Percentiles rank a stretch among this genome's conserved stretches.
phyloP scores from a whole-genome alignment of 2,797 vertebrate species.

The Delichon dasypus region DNA sequence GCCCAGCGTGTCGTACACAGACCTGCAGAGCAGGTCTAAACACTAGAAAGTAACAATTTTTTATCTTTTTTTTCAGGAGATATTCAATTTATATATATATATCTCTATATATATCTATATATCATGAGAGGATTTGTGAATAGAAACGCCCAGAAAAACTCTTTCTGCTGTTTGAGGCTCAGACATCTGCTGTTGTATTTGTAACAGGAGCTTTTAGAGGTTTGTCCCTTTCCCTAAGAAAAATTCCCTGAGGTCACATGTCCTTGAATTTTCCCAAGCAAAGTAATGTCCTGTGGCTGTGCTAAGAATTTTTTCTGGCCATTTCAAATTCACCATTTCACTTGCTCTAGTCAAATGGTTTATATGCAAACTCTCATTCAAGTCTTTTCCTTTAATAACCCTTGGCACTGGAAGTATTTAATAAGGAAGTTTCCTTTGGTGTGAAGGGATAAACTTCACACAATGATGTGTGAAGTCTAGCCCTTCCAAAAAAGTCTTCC shows the following conservation, averaged over 20 bases:
- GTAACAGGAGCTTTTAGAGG: background rate
- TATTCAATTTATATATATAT: background rate
- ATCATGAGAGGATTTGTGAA: background rate
- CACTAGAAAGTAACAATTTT: background rate
- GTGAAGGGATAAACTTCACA: background rate
- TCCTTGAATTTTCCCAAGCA: background rate
- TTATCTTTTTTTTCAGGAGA: background rate
- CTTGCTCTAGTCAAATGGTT: background rate
- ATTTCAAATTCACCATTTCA: background rate
- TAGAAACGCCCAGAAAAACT: constrained; percentile 26
- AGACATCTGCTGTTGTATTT: background rate
- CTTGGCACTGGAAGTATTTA: background rate
- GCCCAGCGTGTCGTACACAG: accelerated
- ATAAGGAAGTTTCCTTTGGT: background rate
- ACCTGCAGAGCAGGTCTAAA: background rate
- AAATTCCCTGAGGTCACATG: background rate
- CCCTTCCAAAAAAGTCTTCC: background rate
- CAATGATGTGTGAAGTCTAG: accelerated
- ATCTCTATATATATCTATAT: too few species aligned
- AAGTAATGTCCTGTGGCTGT: background rate
- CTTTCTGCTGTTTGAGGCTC: background rate
- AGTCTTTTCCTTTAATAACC: background rate
- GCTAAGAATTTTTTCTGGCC: background rate
- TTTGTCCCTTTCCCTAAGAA: constrained; percentile 10
- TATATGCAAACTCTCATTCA: background rate